Evolutionary conservation across 1,140 invertebrate genomes (phyloP), one percentile per base, ranked within the genome.

Genomic region (Leptopilina boulardi): DNA sequence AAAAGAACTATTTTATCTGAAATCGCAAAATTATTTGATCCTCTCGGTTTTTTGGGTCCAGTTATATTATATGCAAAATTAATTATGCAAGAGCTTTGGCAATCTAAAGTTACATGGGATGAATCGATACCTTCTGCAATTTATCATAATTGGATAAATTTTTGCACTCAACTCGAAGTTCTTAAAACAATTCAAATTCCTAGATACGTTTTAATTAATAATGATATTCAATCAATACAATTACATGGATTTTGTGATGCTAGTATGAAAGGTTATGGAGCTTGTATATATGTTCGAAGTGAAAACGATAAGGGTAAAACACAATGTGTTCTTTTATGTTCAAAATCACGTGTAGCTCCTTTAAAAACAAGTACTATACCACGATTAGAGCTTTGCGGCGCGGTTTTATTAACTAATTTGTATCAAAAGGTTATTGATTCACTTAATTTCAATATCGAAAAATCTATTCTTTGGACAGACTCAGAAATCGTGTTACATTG

Each of bases 281-380:
- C 77, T 0, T 80, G 77, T n/a, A 9, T 83, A 0, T 81, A 81
- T 59, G n/a, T 87, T 1, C 77, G 83, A 70, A 78, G 71, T 10
- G 13, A 11, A 15, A 38, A 85, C 73, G 4, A 76, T 0, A 10
- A 73, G 19, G 44, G 41, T 11, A 73, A 76, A 0, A 30, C 41
- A 5, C 42, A 10, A 1, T 73, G 80, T 15, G 34, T 70, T 15
- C 70, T 89, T 5, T 18, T 88, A 6, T 83, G 80, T 44, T 80
- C 87, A 5, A 89, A 89, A 78, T 85, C 88, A 18, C 77, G 80
- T 66, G 83, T 90, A 15, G 86, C 87, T 10, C 87, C 87, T 0
- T 23, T 88, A 18, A 86, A 85, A 79, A 2, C 90, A 88, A 80
- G 87, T 91, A 9, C 81, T 78, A 0, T 88, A 92, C 77, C 70